phyloP scores from a whole-genome alignment of 1,140 invertebrate species.

The Drosophila novamexicana region DNA sequence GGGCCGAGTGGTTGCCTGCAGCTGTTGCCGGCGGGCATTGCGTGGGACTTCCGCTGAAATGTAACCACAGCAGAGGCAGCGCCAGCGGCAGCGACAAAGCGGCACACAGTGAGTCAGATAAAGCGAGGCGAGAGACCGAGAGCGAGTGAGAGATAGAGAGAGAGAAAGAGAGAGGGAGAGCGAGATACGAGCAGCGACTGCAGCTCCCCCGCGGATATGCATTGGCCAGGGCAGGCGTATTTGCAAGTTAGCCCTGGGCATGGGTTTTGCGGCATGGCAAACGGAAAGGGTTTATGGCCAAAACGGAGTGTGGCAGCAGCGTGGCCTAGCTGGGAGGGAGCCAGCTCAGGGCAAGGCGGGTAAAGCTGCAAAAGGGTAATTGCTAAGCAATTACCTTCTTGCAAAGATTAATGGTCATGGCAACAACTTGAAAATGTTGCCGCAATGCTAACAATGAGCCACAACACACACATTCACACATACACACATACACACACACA shows the following conservation, averaged over 20 bases:
- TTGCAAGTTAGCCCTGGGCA: constrained; percentile 37
- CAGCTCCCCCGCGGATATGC: constrained; percentile 22
- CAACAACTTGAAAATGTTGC: constrained; percentile 71
- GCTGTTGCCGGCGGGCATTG: constrained; percentile 76
- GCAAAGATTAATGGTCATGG: constrained; percentile 79
- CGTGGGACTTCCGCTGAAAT: constrained; percentile 80
- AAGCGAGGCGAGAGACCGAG: constrained; percentile 4
- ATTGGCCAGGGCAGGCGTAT: constrained; percentile 35
- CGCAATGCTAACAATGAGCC: constrained; percentile 77
- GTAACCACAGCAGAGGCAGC: constrained; percentile 72
- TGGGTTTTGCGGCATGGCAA: constrained; percentile 24
- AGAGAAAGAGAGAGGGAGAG: constrained; percentile 20
- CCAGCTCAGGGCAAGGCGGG: not conserved
- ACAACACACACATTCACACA: constrained; percentile 48
- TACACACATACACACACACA: constrained; percentile 41
- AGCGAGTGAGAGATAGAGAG: constrained; percentile 36
- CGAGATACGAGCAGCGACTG: not conserved
- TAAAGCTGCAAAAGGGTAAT: constrained; percentile 69
- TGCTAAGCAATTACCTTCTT: constrained; percentile 82
- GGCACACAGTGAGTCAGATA: constrained; percentile 37
- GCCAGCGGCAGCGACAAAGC: constrained; percentile 47
- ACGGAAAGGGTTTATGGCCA: constrained; percentile 17
- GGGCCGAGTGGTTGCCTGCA: constrained; percentile 50
- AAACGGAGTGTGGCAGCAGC: not conserved
- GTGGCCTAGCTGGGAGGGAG: not conserved